These are phyloP conservation scores for Rotaria macrura DNA, from an alignment of 2,888 invertebrate species.

Conservation along the genomic window DNA sequence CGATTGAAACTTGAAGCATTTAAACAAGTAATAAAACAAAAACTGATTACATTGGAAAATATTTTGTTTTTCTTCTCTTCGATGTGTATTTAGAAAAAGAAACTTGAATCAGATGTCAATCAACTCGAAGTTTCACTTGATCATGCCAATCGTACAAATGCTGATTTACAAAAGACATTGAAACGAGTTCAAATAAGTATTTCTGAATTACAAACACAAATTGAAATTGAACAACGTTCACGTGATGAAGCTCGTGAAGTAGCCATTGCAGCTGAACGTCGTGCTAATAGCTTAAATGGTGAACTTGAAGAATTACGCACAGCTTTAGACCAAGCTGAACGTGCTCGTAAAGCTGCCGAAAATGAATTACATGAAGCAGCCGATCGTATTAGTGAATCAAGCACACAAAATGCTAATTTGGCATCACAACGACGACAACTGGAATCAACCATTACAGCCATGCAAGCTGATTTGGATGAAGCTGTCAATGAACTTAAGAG, in stretches of 20 bases:
- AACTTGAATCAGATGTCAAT: too few relatives aligned
- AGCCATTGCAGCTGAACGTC: slow-evolving; percentile 53
- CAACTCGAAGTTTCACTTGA: too few relatives aligned
- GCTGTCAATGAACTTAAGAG: slow-evolving; percentile 55
- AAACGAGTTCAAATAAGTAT: slow-evolving; percentile 89
- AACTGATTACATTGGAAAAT: slow-evolving; percentile 64
- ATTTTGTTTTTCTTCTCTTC: too few relatives aligned
- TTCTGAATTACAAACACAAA: slow-evolving; percentile 52
- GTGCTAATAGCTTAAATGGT: slow-evolving; percentile 89
- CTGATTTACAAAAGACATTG: too few relatives aligned
- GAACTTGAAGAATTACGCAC: slow-evolving; percentile 64
- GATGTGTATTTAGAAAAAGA: too few relatives aligned
- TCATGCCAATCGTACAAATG: slow-evolving; percentile 50
- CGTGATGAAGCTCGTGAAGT: slow-evolving; percentile 95
- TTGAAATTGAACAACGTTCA: slow-evolving; percentile 94
- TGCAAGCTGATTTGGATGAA: slow-evolving; percentile 94
- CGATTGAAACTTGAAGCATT: slow-evolving; percentile 59
- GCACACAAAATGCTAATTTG: too few relatives aligned
- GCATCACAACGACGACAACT: slow-evolving; percentile 52
- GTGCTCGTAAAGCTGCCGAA: too few relatives aligned
- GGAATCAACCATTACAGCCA: too few relatives aligned
- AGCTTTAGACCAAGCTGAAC: too few relatives aligned
- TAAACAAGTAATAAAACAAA: slow-evolving; percentile 99
- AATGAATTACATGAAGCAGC: too few relatives aligned
- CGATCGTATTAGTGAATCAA: too few relatives aligned